Evolutionary conservation across 1,140 invertebrate genomes (phyloP).

Genomic region (Drosophila parvula): DNA sequence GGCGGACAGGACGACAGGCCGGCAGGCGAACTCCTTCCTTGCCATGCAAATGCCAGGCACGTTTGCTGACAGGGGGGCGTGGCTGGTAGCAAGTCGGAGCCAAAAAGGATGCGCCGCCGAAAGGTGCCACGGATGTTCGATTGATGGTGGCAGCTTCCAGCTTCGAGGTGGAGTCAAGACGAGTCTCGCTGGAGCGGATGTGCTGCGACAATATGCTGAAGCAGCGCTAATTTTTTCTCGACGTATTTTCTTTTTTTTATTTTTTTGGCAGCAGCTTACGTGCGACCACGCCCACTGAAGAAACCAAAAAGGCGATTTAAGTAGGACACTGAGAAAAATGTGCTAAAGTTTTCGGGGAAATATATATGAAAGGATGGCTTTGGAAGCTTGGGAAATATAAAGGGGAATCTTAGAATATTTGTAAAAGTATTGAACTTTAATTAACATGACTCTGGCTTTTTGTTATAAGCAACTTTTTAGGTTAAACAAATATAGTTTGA

Average conservation of each 20-base stretch:
- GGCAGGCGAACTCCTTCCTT: conserved; percentile 1
- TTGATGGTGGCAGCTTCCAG: conserved; percentile 49
- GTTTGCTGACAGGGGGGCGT: conserved; percentile 75
- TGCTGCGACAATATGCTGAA: conserved; percentile 69
- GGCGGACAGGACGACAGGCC: conserved; percentile 11
- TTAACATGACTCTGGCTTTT: background rate
- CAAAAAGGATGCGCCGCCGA: conserved; percentile 24
- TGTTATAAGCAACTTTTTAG: background rate
- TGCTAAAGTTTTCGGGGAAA: background rate
- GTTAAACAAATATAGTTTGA: background rate
- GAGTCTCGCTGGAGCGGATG: conserved; percentile 34
- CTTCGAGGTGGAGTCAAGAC: conserved; percentile 24
- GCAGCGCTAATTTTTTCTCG: conserved; percentile 51
- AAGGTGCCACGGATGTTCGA: conserved; percentile 56
- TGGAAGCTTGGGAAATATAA: background rate
- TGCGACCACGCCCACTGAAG: conserved; percentile 44
- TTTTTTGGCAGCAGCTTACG: conserved; percentile 51
- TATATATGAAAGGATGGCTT: background rate
- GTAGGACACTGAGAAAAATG: conserved; percentile 3
- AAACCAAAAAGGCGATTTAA: background rate
- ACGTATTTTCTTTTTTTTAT: background rate
- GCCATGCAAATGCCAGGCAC: conserved; percentile 74
- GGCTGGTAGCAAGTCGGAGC: conserved; percentile 27
- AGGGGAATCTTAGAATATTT: background rate
- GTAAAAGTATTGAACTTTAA: background rate